Base-by-base conservation (phyloP, 2,888 invertebrate species). In the Hyles lineata region DNA sequence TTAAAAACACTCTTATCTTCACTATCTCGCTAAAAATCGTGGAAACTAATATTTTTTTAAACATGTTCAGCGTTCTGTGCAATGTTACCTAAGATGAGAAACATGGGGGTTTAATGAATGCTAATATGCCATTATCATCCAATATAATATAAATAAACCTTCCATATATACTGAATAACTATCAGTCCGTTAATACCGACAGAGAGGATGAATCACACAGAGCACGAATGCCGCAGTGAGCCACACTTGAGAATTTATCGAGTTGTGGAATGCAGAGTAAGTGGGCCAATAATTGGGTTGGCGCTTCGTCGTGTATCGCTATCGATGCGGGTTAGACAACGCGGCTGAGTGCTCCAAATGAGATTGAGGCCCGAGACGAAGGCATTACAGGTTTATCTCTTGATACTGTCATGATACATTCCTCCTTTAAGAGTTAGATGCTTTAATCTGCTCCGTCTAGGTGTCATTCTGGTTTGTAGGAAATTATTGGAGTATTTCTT, bases 281-380 rank as follows among this genome's bases (percentile, higher is more conserved):
- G 87, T 87, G 86, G 79, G 80, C 79, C 85, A 85, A 85, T 88
- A 85, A 89, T 89, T 86, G 87, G 82, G 82, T 87, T 85, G 80
- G 82, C 80, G 80, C 77, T 79, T 80, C 78, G 73, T 29, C 63
- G 63, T 63, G 55, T 74, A 74, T 61, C 74, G 71, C 69, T 73
- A 73, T 61, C 72, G 75, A 69, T 71, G 29, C 74, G 23, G 25
- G 67, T 67, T 67, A 67, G 67, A 67, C 50, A 67, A 67, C 67
- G 55, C 43, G 71, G 59, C 35, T 60, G 71, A 60, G 71, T 67
- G 71, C 59, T 8, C 21, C 35, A 59, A 59, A 70, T 71, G 21
- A 71, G 60, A 71, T 70, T 59, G 59, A 67, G 43, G 50, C 23
- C 67, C 43, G 23, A 19, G 17, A 67, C 50, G 67, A n/a, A 55